Percentiles rank a stretch among this genome's conserved stretches.
phyloP scores from a whole-genome alignment of 2,113 vertebrate species.

The Cygnus atratus region DNA sequence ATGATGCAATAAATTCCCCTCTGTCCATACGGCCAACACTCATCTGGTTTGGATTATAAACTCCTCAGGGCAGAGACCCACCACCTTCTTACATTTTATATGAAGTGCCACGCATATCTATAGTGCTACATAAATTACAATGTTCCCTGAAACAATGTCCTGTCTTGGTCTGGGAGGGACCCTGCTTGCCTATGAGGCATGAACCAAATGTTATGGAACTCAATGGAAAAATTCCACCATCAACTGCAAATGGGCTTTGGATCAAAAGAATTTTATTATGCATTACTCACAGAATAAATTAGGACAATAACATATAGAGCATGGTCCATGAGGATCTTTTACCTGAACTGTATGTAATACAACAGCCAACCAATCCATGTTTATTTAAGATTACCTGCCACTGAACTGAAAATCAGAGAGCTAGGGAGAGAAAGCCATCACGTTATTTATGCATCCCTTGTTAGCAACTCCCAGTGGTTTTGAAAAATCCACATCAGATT shows the following conservation, averaged over 20 bases:
- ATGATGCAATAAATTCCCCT: not conserved
- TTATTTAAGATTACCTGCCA: not conserved
- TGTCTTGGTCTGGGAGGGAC: not conserved
- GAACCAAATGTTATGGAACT: not conserved
- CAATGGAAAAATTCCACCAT: constrained; percentile 1
- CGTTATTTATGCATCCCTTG: not conserved
- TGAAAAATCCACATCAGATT: not conserved
- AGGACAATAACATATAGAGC: not conserved
- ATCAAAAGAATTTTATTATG: not conserved
- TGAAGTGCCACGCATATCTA: not conserved
- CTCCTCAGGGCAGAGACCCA: not conserved
- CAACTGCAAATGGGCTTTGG: not conserved
- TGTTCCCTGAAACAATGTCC: not conserved
- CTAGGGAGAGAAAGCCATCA: not conserved
- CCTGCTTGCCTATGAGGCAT: not conserved
- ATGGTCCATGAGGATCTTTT: not conserved
- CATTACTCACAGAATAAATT: not conserved
- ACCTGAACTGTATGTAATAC: not conserved
- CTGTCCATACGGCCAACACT: fast-evolving
- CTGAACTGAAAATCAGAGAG: not conserved
- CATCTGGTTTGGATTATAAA: constrained; percentile 11
- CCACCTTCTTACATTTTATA: not conserved
- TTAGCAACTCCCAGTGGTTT: not conserved
- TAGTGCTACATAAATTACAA: not conserved
- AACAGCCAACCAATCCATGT: not conserved